phyloP scores from a whole-genome alignment of 2,797 vertebrate genomes.

The Tenualosa thibaudeaui region DNA sequence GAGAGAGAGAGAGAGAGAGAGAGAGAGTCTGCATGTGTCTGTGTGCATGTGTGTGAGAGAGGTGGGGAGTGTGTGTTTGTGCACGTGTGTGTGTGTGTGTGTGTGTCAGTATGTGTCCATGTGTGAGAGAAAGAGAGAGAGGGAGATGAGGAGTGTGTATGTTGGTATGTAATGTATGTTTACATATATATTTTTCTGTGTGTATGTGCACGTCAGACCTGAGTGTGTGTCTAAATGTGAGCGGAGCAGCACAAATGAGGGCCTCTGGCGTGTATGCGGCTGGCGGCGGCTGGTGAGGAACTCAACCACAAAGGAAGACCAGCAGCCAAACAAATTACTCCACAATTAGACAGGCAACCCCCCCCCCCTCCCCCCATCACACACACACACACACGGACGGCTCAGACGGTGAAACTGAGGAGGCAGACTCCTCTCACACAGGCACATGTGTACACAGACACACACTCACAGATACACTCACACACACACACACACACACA shows the following conservation, averaged over 20 bases:
- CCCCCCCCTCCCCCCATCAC: too few relatives aligned
- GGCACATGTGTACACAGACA: background rate
- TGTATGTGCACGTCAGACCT: background rate
- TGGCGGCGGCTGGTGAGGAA: slow-evolving; percentile 49
- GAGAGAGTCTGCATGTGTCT: background rate
- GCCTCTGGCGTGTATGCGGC: slow-evolving; percentile 30
- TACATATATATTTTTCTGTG: background rate
- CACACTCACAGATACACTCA: background rate
- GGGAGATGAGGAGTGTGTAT: background rate
- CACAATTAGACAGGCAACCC: slow-evolving; percentile 55
- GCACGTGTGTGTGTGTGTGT: slow-evolving; percentile 11
- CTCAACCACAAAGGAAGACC: slow-evolving; percentile 51
- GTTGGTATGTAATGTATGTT: background rate
- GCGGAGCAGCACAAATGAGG: slow-evolving; percentile 29
- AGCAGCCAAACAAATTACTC: slow-evolving; percentile 61
- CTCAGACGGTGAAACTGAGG: background rate
- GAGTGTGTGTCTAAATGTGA: slow-evolving; percentile 19
- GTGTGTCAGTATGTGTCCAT: background rate
- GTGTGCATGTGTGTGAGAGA: background rate
- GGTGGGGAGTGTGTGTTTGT: slow-evolving; percentile 19
- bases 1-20: background rate
- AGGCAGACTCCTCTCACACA: background rate
- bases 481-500: slow-evolving; percentile 34
- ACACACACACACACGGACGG: too few relatives aligned
- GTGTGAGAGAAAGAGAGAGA: too few relatives aligned